A percentile compares a stretch with the other conserved stretches of the same genome.
Conservation (phyloP, 2,113 vertebrate genomes). For the Dipodomys merriami region DNA sequence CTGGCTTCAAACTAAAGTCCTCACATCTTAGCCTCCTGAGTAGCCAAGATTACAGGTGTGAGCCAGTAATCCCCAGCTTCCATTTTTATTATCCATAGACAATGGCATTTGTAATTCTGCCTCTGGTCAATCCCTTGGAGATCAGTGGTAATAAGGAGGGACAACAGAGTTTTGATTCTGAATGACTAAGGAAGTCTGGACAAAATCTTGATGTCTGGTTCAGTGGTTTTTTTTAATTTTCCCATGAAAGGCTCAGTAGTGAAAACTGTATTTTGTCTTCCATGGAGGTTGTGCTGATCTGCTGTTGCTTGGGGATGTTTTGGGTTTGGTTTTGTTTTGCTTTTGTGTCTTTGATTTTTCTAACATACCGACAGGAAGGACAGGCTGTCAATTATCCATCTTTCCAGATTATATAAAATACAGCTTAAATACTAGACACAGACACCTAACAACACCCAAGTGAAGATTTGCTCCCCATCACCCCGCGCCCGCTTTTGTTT, state of each 20-base stretch:
- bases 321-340: background rate
- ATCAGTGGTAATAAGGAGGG: background rate
- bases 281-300: background rate
- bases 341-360: constrained; percentile 6
- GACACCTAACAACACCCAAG: background rate
- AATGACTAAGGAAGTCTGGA: background rate
- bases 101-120: background rate
- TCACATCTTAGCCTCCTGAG: no score
- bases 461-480: background rate
- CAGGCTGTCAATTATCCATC: constrained; percentile 10
- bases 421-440: background rate
- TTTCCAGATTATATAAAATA: constrained; percentile 41
- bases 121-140: background rate
- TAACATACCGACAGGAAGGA: background rate
- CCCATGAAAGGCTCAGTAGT: background rate
- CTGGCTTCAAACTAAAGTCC: no score
- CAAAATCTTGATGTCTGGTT: background rate
- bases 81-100: no score
- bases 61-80: no score
- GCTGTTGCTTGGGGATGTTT: background rate
- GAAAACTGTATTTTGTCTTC: background rate
- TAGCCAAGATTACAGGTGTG: no score
- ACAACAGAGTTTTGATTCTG: background rate
- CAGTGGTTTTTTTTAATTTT: background rate
- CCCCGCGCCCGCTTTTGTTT: background rate